Evolutionary conservation across 2,888 invertebrate species (phyloP).

Genomic region (Panzeria rudis): DNA sequence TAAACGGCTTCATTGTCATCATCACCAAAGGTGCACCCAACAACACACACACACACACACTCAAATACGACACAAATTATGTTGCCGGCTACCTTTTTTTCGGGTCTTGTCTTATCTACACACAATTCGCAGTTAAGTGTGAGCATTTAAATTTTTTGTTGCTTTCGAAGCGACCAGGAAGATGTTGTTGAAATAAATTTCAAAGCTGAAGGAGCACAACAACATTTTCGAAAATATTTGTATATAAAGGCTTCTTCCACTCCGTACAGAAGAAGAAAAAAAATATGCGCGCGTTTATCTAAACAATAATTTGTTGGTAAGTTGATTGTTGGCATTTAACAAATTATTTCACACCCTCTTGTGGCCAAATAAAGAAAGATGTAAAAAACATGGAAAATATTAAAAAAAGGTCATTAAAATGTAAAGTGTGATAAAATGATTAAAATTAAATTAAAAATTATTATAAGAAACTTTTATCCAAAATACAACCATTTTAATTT

Average conservation of each 20-base stretch:
- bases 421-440: conserved; percentile 27
- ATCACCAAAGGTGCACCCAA: conserved; percentile 59
- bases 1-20: conserved; percentile 69
- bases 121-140: conserved; percentile 83
- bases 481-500: not conserved
- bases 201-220: conserved; percentile 10
- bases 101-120: conserved; percentile 76
- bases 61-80: conserved; percentile 45
- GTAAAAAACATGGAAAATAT: conserved; percentile 22
- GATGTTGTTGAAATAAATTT: conserved; percentile 58
- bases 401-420: conserved; percentile 9
- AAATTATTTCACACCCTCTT: conserved; percentile 76
- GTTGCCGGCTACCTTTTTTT: conserved; percentile 68
- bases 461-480: conserved; percentile 2
- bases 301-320: conserved; percentile 74
- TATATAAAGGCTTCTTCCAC: conserved; percentile 40
- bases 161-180: conserved; percentile 40
- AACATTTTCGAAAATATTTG: conserved; percentile 74
- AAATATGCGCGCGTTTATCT: conserved; percentile 70
- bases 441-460: conserved; percentile 44
- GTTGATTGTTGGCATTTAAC: conserved; percentile 77
- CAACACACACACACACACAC: conserved; percentile 1
- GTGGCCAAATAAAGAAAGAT: conserved; percentile 69
- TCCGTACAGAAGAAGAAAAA: conserved; percentile 26
- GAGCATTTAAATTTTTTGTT: conserved; percentile 80